Percentiles rank a stretch among this genome's conserved stretches.
phyloP scores from a whole-genome alignment of 2,113 vertebrate genomes.

The Clarias macrocephalus region DNA sequence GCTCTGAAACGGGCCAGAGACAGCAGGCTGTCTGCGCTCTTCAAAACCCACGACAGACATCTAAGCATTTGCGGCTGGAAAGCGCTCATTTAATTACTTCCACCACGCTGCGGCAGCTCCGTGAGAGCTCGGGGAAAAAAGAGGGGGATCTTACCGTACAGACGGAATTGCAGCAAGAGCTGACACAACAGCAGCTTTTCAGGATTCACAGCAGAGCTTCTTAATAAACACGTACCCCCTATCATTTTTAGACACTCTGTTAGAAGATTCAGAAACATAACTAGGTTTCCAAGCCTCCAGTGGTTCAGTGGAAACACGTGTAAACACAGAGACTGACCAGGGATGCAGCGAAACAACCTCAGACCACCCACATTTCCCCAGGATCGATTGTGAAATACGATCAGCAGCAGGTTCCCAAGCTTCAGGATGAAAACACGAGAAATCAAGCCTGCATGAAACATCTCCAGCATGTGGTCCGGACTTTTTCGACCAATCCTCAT shows the following conservation, averaged over 20 bases:
- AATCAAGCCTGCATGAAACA: slow-evolving; percentile 68
- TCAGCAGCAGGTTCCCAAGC: slow-evolving; percentile 51
- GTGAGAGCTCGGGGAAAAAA: slow-evolving; percentile 17
- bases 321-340: background rate
- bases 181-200: slow-evolving; percentile 51
- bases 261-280: background rate
- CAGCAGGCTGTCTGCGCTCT: slow-evolving; percentile 50
- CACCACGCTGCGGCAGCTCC: slow-evolving; percentile 39
- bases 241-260: slow-evolving; percentile 58
- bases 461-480: slow-evolving; percentile 69
- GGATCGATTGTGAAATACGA: slow-evolving; percentile 26
- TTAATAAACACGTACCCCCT: slow-evolving; percentile 62
- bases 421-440: slow-evolving; percentile 64
- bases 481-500: slow-evolving; percentile 73
- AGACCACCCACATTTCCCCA: slow-evolving; percentile 17
- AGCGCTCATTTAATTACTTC: slow-evolving; percentile 51
- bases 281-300: background rate
- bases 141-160: slow-evolving; percentile 54
- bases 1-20: slow-evolving; percentile 37
- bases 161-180: slow-evolving; percentile 10
- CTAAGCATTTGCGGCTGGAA: slow-evolving; percentile 35
- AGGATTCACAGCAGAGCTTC: slow-evolving; percentile 54
- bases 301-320: background rate
- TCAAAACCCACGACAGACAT: slow-evolving; percentile 44
- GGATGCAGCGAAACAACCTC: slow-evolving; percentile 51